Percentiles rank a stretch among this genome's conserved stretches.
Evolutionary conservation across 2,888 invertebrate genomes (phyloP).

Genomic region (Parnassius smintheus): DNA sequence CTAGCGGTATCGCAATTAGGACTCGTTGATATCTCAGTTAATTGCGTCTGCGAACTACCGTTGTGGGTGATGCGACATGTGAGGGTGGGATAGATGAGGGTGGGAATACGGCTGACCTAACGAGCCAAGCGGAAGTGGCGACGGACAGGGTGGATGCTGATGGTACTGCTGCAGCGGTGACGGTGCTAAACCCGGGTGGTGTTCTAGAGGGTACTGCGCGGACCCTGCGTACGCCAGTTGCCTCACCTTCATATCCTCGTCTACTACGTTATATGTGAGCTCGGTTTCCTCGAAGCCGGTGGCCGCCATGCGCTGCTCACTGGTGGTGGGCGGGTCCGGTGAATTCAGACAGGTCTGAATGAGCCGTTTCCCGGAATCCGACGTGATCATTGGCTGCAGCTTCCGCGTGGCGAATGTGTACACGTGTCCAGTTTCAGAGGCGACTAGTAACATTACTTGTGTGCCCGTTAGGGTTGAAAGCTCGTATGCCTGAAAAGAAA

Average conservation of each 20-base stretch:
- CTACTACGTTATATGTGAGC: slow-evolving; percentile 96
- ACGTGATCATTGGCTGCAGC: slow-evolving; percentile 99
- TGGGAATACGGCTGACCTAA: slow-evolving; percentile 76
- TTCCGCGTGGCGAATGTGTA: slow-evolving; percentile 99
- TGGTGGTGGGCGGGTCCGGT: slow-evolving; percentile 92
- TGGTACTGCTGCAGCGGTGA: slow-evolving; percentile 86
- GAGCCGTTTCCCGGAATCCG: slow-evolving; percentile 97
- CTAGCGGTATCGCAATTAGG: slow-evolving; percentile 28
- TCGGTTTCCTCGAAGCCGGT: slow-evolving; percentile 99
- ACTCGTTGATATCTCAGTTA: neutral
- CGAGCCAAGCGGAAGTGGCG: slow-evolving; percentile 84
- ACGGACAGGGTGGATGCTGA: slow-evolving; percentile 87
- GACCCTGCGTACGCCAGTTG: slow-evolving; percentile 93
- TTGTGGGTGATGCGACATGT: slow-evolving; percentile 90
- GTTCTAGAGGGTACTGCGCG: slow-evolving; percentile 86
- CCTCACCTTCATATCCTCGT: slow-evolving; percentile 98
- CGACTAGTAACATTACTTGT: slow-evolving; percentile 99
- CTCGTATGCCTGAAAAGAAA: slow-evolving; percentile 94
- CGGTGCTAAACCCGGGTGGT: slow-evolving; percentile 83
- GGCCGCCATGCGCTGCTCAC: slow-evolving; percentile 98
- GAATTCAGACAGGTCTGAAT: slow-evolving; percentile 99
- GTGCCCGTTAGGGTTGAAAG: slow-evolving; percentile 99
- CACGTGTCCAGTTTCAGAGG: slow-evolving; percentile 99
- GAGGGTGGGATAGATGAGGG: slow-evolving; percentile 83
- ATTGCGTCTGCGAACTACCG: slow-evolving; percentile 83